Evolutionary conservation across 1,140 invertebrate genomes (phyloP).

Genomic region (Drosophila nannoptera): DNA sequence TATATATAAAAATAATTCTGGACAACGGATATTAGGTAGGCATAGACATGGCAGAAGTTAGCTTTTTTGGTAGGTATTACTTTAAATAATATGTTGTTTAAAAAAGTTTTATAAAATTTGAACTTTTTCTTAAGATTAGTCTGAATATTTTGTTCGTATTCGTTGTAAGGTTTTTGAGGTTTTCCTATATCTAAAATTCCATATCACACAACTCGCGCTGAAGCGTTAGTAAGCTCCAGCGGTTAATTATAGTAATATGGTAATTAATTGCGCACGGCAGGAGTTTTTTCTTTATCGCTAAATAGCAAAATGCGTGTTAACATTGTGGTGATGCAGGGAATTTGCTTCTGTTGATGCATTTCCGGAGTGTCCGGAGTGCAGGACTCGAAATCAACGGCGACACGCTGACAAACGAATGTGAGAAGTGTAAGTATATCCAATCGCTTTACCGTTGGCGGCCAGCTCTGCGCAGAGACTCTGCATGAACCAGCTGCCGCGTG

Average conservation of each 20-base stretch:
- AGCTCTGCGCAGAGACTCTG: constrained; percentile 94
- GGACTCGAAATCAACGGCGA: constrained; percentile 94
- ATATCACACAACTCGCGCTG: constrained; percentile 34
- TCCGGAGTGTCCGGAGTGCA: constrained; percentile 88
- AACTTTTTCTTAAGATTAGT: background rate
- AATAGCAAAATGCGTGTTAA: constrained; percentile 90
- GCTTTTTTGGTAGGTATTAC: constrained; percentile 17
- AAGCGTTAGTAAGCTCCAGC: constrained; percentile 26
- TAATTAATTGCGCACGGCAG: constrained; percentile 57
- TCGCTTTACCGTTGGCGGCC: constrained; percentile 84
- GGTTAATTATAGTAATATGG: constrained; percentile 1
- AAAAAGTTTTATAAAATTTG: background rate
- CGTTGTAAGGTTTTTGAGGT: background rate
- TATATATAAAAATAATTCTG: constrained; percentile 8
- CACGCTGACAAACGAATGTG: constrained; percentile 92
- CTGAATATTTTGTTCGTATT: constrained; percentile 6
- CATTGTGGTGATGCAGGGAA: constrained; percentile 96
- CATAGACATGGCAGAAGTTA: constrained; percentile 32
- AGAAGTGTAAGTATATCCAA: constrained; percentile 92
- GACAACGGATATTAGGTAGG: constrained; percentile 13
- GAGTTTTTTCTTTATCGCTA: constrained; percentile 79
- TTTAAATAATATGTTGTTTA: background rate
- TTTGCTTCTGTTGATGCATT: constrained; percentile 97
- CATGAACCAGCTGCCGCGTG: constrained; percentile 96
- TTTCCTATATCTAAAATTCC: background rate